Evolutionary conservation across 2,113 vertebrate genomes (phyloP), one percentile per base, ranked within the genome.

Genomic region (Empidonax traillii): DNA sequence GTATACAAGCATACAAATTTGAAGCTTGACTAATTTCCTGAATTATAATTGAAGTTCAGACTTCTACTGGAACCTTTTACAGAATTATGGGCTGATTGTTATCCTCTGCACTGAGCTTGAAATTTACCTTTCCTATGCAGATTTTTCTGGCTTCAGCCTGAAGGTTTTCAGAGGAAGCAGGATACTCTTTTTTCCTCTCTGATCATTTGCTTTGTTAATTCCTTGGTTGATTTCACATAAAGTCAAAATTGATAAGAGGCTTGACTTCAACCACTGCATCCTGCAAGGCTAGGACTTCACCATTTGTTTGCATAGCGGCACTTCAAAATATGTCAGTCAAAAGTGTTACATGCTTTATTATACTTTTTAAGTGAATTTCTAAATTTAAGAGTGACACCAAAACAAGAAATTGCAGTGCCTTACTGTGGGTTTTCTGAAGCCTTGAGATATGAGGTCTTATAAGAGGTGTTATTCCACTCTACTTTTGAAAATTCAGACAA

Each of bases 1-100:
- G 17, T 95, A 61, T 87, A 52, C 47, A 74, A 86, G 67, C 83
- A 95, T 51, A 93, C 27, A 72, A 80, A 62, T 88, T 91, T 85
- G 90, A 95, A 95, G 78, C 66, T 77, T 93, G 85, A 90, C 79
- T 93, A 74, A 90, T 88, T 94, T 91, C 52, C 79, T 88, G 72
- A 85, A 91, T 93, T 85, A 55, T 81, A 80, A 90, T 93, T 96
- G 65, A 88, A 88, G 82, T 89, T 94, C 73, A 74, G 55, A 61
- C 91, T 95, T 89, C 71, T 87, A 5, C 51, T 87, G 41, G n/a
- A 94, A 15, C 53, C 28, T 77, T 92, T 94, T 69, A 53, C 46
- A 84, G 80, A 94, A 90, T 90, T 92, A 67, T 49, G 63, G 46
- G 18, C 37, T 90, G 85, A 85, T 87, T 33, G 1, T 69, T 90